These are phyloP conservation scores for Mus minutoides DNA, from an alignment of 2,797 vertebrate genomes.

Conservation along the genomic window DNA sequence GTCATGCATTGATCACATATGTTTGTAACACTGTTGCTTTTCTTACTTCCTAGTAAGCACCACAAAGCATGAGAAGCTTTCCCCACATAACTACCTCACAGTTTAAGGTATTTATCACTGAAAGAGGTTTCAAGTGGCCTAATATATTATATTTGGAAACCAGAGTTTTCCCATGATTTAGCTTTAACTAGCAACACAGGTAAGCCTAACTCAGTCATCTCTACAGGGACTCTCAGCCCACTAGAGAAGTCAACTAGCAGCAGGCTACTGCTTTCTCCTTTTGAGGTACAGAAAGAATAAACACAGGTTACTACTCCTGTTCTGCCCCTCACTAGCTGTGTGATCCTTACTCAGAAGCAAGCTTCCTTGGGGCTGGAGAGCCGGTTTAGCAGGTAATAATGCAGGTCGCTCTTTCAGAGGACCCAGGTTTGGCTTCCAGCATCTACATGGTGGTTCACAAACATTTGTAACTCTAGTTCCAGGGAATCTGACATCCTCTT, in stretches of 20 bases:
- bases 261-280: not conserved
- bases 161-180: conserved; percentile 15
- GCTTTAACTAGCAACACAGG: conserved; percentile 31
- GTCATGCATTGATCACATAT: not conserved
- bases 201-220: conserved; percentile 3
- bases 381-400: not conserved
- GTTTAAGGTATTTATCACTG: conserved; percentile 12
- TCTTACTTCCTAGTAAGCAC: conserved; percentile 27
- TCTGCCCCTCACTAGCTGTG: conserved; percentile 16
- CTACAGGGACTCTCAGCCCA: not conserved
- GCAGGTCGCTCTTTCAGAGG: not conserved
- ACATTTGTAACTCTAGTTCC: not conserved
- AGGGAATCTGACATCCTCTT: not conserved
- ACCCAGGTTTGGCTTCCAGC: not conserved
- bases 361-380: not conserved
- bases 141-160: not conserved
- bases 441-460: not conserved
- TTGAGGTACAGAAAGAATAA: conserved; percentile 21
- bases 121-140: conserved; percentile 43
- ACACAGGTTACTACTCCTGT: conserved; percentile 1
- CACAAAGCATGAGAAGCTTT: not conserved
- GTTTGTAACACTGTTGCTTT: conserved; percentile 11
- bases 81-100: not conserved
- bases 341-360: conserved; percentile 51
- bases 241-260: not conserved